A percentile compares a stretch with the other conserved stretches of the same genome.
phyloP scores from a whole-genome alignment of 2,797 vertebrate species.

The Babyrousa celebensis region DNA sequence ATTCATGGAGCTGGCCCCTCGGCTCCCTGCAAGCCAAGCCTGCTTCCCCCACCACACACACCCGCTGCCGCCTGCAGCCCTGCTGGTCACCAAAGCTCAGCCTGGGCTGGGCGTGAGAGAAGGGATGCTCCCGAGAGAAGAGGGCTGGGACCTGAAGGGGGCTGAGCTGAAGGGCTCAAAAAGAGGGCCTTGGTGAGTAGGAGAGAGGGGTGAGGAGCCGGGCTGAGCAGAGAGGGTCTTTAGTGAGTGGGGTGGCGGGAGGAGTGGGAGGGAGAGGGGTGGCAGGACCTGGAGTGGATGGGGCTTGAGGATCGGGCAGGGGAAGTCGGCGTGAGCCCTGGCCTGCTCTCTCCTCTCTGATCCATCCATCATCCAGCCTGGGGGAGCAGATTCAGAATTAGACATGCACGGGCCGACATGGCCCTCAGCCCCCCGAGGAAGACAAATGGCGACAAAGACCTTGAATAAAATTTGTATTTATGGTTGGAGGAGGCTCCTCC shows the following conservation, averaged over 20 bases:
- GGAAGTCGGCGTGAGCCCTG: slow-evolving; percentile 55
- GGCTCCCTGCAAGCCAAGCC: slow-evolving; percentile 79
- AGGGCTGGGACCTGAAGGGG: slow-evolving; percentile 42
- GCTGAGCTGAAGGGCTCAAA: slow-evolving; percentile 66
- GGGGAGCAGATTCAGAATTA: slow-evolving; percentile 85
- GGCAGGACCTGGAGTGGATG: background rate
- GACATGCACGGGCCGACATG: slow-evolving; percentile 75
- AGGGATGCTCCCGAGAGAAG: slow-evolving; percentile 63
- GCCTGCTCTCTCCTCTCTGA: slow-evolving; percentile 79
- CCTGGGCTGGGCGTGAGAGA: slow-evolving; percentile 45
- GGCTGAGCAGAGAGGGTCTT: slow-evolving; percentile 11
- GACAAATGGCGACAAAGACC: slow-evolving; percentile 88
- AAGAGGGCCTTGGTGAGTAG: background rate
- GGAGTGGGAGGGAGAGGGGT: background rate
- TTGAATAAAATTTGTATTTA: slow-evolving; percentile 91
- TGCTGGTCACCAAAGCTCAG: slow-evolving; percentile 80
- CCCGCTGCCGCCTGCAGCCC: slow-evolving; percentile 68
- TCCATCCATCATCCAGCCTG: slow-evolving; percentile 88
- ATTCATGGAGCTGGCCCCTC: slow-evolving; percentile 87
- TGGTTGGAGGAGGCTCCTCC: slow-evolving; percentile 84
- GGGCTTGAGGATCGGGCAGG: slow-evolving; percentile 24
- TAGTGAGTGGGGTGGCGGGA: background rate
- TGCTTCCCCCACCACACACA: slow-evolving; percentile 77
- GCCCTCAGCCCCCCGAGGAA: slow-evolving; percentile 83
- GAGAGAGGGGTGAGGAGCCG: background rate